Conservation (phyloP, 2,113 vertebrate genomes). For the Vulpes ferrilata region DNA sequence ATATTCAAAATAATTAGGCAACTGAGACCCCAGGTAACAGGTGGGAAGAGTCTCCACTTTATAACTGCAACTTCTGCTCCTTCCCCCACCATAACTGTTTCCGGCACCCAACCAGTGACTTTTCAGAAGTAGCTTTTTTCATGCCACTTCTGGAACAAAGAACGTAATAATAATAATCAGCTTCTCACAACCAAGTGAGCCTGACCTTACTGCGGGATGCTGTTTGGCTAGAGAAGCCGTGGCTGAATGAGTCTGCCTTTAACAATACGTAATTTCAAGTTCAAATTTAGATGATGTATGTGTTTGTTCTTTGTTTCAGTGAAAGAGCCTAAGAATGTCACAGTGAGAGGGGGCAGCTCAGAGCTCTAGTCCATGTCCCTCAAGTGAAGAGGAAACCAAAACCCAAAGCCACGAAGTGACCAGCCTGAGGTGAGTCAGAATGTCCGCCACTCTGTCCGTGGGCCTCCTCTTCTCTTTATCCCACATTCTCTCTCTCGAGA, state of each 20-base stretch:
- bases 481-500: not conserved
- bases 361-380: not conserved
- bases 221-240: not conserved
- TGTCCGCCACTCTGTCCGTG: not conserved
- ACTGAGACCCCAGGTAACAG: not conserved
- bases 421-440: not conserved
- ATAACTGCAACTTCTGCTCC: not conserved
- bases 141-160: slow-evolving; percentile 49
- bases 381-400: slow-evolving; percentile 9
- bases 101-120: slow-evolving; percentile 33
- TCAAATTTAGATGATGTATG: not conserved
- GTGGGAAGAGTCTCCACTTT: not conserved
- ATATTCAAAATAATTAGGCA: slow-evolving; percentile 56
- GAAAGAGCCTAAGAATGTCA: not conserved
- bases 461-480: not conserved
- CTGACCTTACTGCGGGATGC: not conserved
- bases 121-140: slow-evolving; percentile 37
- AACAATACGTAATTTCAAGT: not conserved
- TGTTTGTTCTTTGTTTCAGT: not conserved
- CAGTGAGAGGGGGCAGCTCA: not conserved
- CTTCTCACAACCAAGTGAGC: not conserved
- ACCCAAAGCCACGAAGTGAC: not conserved
- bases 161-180: not conserved
- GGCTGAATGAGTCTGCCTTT: not conserved
- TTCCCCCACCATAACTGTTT: not conserved